phyloP scores from a whole-genome alignment of 2,113 vertebrate species.

The Myrmecophaga tridactyla region DNA sequence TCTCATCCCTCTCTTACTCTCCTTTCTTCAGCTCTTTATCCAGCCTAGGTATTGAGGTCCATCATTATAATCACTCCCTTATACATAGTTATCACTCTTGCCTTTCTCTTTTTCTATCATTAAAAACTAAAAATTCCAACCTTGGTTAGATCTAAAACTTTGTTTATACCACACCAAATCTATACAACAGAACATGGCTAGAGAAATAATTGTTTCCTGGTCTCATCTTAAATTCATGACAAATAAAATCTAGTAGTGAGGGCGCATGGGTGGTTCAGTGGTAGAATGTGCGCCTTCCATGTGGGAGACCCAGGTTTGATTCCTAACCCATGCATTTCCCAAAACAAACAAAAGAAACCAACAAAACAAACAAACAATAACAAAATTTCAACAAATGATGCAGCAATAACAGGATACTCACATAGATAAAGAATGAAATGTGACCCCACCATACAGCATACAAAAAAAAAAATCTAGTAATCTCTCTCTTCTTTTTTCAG shows the following conservation, averaged over 20 bases:
- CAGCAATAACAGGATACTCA: too few species aligned
- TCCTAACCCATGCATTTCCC: too few species aligned
- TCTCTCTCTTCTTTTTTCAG: too few species aligned
- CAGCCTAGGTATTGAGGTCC: background rate
- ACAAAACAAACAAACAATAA: too few species aligned
- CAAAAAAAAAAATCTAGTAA: too few species aligned
- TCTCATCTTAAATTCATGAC: constrained; percentile 11
- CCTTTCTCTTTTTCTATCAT: background rate
- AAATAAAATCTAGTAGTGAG: background rate
- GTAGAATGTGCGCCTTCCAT: too few species aligned
- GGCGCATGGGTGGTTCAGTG: too few species aligned
- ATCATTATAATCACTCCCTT: background rate
- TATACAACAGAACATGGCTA: background rate
- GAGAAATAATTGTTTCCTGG: background rate
- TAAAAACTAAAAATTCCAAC: background rate
- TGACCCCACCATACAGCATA: too few species aligned
- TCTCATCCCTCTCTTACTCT: background rate
- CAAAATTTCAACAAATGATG: too few species aligned
- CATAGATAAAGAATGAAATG: too few species aligned
- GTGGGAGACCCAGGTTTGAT: too few species aligned
- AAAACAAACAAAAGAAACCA: too few species aligned
- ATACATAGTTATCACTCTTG: background rate
- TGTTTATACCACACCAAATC: background rate
- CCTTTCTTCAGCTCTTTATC: background rate
- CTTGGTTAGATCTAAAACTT: background rate